Base-by-base conservation (phyloP, 2,113 vertebrate genomes). In the Chloropsis cyanopogon region DNA sequence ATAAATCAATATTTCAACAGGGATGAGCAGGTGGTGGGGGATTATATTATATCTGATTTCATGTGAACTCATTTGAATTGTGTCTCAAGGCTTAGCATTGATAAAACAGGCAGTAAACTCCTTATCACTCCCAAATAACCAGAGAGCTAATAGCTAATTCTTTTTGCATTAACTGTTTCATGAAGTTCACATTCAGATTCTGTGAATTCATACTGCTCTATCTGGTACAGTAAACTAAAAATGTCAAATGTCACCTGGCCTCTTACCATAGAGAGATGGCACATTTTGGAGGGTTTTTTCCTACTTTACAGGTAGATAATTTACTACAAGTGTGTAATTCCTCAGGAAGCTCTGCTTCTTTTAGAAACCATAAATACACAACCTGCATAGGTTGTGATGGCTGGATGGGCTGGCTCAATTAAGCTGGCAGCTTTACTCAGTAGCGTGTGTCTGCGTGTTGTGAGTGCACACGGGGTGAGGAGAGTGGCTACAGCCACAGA, bases 1-100 rank as follows among this genome's bases (percentile, higher is more conserved):
- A 31, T 98, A 98, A 97, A 93, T 97, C 98, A 97, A 98, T 95
- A 97, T 53, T 93, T 52, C 49, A 77, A 35, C 37, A 76, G 28
- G 33, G 33, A 66, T 87, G 49, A 89, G 56, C 54, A 60, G 29
- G 10, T 73, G n/a, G 11, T 64, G 31, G 52, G 65, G 64, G 18
- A 42, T 90, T 73, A 41, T 35, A 15, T 61, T 41, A 31, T 17
- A 73, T 25, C 25, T 60, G 39, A 77, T 75, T 88, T 94, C 64
- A 42, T 18, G 63, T 50, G 88, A 90, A 91, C 61, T 93, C 54
- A 79, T 93, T 92, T 82, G 61, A 73, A 83, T 71, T 75, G 15
- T 49, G 12, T 71, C 7, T 68, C 68, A 60, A 35, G 46, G 46
- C 9, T 93, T 57, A 78, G 31, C 42, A 53, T 49, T 70, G 59